Evolutionary conservation across 2,113 vertebrate species (phyloP), one percentile per base, ranked within the genome.

Genomic region (Tricholaema leucomelas): DNA sequence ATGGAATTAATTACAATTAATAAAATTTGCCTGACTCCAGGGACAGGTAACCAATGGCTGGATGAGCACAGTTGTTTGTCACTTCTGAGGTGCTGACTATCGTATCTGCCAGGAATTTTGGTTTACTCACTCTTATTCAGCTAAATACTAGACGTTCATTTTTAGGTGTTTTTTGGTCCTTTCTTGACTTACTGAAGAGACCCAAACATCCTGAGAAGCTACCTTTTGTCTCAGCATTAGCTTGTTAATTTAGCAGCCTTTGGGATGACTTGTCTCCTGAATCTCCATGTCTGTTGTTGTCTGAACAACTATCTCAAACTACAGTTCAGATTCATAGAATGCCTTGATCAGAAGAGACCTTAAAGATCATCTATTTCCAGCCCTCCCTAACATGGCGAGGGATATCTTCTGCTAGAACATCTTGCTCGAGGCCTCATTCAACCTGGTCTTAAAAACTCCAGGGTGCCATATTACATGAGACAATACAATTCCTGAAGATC

Each of bases 1-100:
- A 52, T 52, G 76, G 55, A 88, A 87, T 75, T 92, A 91, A 81
- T 90, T 81, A 90, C 14, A 84, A 52, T 85, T 81, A 87, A 88
- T 70, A 59, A 88, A 70, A 87, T 85, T 63, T 55, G 14, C 55
- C 36, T 52, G 28, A 58, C 64, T 85, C 23, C 36, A 60, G 15
- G 3, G 5, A 72, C 84, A 88, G 28, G 24, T 24, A 67, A 13
- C 70, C 61, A 20, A 42, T 54, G 66, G 71, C 27, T 70, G 19
- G 25, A 13, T 55, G 52, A 31, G 30, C 33, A 58, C 6, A 17
- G 27, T 3, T 85, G 35, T 85, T 91, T 54, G 48, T 65, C 38
- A n/a, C 44, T 72, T 60, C 12, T 9, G 30, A 79, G 73, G 35
- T 61, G 66, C 27, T 65, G n/a, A 55, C 54, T 48, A 64, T 58